phyloP scores from a whole-genome alignment of 2,888 invertebrate species.

The Diogma glabrata region DNA sequence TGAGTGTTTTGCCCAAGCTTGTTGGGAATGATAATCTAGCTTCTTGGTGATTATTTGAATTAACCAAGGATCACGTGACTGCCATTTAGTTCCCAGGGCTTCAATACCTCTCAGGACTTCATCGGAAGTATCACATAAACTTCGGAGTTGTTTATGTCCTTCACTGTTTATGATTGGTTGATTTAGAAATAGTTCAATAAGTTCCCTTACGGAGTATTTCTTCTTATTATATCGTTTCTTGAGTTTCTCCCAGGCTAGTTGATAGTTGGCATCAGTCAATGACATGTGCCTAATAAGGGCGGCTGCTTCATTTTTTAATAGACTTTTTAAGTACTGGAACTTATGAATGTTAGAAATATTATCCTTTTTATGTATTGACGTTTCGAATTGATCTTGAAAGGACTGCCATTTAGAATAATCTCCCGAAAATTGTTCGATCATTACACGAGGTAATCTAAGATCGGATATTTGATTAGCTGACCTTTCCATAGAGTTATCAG shows the following conservation, averaged over 20 bases:
- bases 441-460: background rate
- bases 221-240: background rate
- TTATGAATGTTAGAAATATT: background rate
- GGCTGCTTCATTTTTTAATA: background rate
- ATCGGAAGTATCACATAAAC: no score
- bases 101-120: no score
- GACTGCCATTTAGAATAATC: background rate
- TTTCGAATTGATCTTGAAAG: constrained; percentile 1
- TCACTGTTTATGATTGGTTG: no score
- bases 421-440: background rate
- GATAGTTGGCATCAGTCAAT: background rate
- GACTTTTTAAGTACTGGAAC: background rate
- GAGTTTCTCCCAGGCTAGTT: background rate
- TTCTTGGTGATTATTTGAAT: no score
- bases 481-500: background rate
- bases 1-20: background rate
- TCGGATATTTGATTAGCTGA: background rate
- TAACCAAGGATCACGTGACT: no score
- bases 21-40: background rate
- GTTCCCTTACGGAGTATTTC: background rate
- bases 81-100: no score
- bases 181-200: background rate
- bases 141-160: no score
- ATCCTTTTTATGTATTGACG: no score
- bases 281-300: background rate